Evolutionary conservation across 2,797 vertebrate genomes (phyloP), one percentile per base, ranked within the genome.

Genomic region (Myotis daubentonii): DNA sequence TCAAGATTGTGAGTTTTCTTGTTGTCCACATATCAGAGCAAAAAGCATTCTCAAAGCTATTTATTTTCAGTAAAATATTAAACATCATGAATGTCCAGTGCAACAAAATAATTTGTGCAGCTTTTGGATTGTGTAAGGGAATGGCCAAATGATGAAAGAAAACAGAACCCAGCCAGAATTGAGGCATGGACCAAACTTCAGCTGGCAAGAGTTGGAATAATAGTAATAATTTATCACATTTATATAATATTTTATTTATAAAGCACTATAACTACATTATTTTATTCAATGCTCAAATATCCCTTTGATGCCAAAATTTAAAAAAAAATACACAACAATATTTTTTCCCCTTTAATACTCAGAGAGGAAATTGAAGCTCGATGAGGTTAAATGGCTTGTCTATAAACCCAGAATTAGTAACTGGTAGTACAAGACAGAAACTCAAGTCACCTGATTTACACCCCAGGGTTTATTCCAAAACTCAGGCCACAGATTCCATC

Each of bases 271-370:
- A 75, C 15, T 49, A n/a, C n/a, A 70, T 66, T 90, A 28, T 60
- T 79, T 83, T 91, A 65, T 83, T 79, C 66, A 91, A 51, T 94
- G n/a, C 41, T 79, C 22, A 80, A 44, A 74, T 95, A 81, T 60
- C 5, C 5, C 12, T 74, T 33, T 53, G 9, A 33, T 25, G n/a
- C 28, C 87, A 30, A 90, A 94, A 92, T 38, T 19, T 19, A 6
- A 80, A 80, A 28, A 33, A 49, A 47, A 30, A 95, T 57, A 23
- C 28, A 71, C 5, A 75, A 76, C 4, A 76, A 5, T 22, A 41
- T 53, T 71, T 55, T 38, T 4, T 20, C 79, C 22, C 57, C 9
- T 87, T 33, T 87, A 78, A 5, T 91, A 60, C 28, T 57, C 10
- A 72, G n/a, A 88, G n/a, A 93, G 30, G 41, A 95, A 88, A 82